Evolutionary conservation across 1,140 invertebrate genomes (phyloP).

Genomic region (Ptiloglossa arizonensis): DNA sequence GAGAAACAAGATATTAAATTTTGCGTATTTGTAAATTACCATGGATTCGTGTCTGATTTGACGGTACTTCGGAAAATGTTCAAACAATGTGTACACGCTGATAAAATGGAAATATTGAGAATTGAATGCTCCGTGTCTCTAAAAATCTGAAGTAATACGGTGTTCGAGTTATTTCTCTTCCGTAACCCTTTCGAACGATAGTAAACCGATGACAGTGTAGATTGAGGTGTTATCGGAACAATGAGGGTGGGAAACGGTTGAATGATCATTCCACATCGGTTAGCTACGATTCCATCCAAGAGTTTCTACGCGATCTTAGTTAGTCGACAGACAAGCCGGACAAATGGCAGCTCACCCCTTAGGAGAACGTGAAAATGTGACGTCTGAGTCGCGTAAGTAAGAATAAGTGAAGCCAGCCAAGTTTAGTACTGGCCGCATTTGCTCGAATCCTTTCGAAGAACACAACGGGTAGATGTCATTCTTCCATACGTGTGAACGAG

Average conservation of each 20-base stretch:
- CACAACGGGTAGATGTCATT: conserved; percentile 36
- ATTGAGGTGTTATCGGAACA: conserved; percentile 46
- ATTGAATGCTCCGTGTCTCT: too few relatives aligned
- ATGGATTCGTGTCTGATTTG: too few relatives aligned
- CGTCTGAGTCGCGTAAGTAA: conserved; percentile 65
- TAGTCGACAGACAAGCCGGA: conserved; percentile 70
- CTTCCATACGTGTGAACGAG: conserved; percentile 10
- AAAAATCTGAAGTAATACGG: too few relatives aligned
- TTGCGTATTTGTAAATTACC: too few relatives aligned
- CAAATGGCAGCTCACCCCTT: conserved; percentile 65
- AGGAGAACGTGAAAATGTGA: conserved; percentile 63
- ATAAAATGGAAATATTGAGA: too few relatives aligned
- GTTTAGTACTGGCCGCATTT: conserved; percentile 60
- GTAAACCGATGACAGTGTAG: neutral
- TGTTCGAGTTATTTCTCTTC: too few relatives aligned
- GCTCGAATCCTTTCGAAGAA: conserved; percentile 63
- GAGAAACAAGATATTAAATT: too few relatives aligned
- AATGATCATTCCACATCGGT: conserved; percentile 59
- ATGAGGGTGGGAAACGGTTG: conserved; percentile 44
- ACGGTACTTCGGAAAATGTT: too few relatives aligned
- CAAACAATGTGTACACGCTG: too few relatives aligned
- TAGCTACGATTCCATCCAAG: conserved; percentile 50
- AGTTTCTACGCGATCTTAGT: conserved; percentile 51
- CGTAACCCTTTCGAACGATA: too few relatives aligned
- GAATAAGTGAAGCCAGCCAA: conserved; percentile 72